Evolutionary conservation across 1,140 invertebrate species (phyloP), one percentile per base, ranked within the genome.

Genomic region (Metopolophium dirhodum): DNA sequence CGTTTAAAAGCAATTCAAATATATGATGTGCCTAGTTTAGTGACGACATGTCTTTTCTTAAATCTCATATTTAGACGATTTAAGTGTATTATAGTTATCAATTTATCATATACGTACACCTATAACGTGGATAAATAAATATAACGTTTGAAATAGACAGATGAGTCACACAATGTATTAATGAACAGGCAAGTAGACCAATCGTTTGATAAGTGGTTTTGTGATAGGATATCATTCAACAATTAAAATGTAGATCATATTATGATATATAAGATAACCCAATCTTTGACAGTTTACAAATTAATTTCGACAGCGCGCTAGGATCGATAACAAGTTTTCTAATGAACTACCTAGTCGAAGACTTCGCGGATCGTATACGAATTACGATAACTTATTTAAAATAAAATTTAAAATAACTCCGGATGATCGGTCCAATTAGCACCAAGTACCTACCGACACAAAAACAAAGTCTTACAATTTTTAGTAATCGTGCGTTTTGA

Each of bases 321-420:
- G 47, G 86, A 87, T 87, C 30, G 86, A 87, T 87, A 87, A 87
- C 86, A 35, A 20, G 86, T 87, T 87, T 83, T 87, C 30, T 87
- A 49, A 87, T 22, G 45, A 87, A 87, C 30, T 68, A 11, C 30
- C 14, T 87, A 49, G 86, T 51, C n/a, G 20, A 45, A 85, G 35
- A 85, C 1, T 45, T 85, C 23, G 23, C 37, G 4, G 9, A 85
- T 85, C 20, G 22, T 41, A 45, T 41, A 85, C 2, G 37, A 85
- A 41, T 45, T 85, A 77, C 22, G 83, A 41, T 41, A 23, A 85
- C 35, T 22, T 82, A 82, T 82, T 2, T 83, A 37, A 77, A 77
- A 85, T 26, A 85, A 26, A 45, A 45, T 85, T 2, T 85, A 26
- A 83, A 41, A 83, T 20, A 20, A n/a, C n/a, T 7, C 11, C n/a